Conservation (phyloP, 2,888 invertebrate genomes). For the Drosophila leonis region DNA sequence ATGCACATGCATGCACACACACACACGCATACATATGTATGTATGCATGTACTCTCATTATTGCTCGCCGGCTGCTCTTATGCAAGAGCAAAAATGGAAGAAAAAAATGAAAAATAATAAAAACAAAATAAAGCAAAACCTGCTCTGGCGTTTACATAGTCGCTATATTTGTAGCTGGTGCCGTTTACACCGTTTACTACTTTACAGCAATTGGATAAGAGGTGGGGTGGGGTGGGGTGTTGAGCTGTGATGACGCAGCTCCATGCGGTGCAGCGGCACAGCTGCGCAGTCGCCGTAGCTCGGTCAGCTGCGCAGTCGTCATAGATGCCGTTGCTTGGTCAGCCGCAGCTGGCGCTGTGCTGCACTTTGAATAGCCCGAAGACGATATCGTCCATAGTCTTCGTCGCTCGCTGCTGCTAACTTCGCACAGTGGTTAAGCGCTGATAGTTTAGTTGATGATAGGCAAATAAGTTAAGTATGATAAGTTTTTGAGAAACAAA, state of each 20-base stretch:
- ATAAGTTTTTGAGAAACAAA: background rate
- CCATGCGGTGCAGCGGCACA: constrained; percentile 1
- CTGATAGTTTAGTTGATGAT: background rate
- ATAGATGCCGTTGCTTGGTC: constrained; percentile 20
- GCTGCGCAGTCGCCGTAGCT: constrained; percentile 17
- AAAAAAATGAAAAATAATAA: constrained; percentile 6
- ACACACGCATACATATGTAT: background rate
- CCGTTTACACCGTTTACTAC: constrained; percentile 60
- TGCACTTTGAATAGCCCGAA: constrained; percentile 37
- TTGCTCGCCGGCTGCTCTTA: constrained; percentile 39
- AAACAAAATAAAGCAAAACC: constrained; percentile 17
- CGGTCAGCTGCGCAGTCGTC: constrained; percentile 28
- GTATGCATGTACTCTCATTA: constrained; percentile 11
- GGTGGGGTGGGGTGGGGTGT: background rate
- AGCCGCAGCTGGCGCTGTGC: constrained; percentile 15
- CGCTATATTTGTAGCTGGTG: constrained; percentile 61
- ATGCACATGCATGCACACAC: background rate
- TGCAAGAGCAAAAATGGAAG: constrained; percentile 49
- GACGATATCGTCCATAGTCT: constrained; percentile 15
- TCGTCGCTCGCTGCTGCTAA: constrained; percentile 20
- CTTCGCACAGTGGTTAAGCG: constrained; percentile 49
- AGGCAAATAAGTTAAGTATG: background rate
- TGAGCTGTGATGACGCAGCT: background rate
- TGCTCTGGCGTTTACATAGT: constrained; percentile 26
- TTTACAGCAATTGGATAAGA: constrained; percentile 23